Conservation (phyloP, 2,888 invertebrate species). For the Zootermopsis nevadensis region DNA sequence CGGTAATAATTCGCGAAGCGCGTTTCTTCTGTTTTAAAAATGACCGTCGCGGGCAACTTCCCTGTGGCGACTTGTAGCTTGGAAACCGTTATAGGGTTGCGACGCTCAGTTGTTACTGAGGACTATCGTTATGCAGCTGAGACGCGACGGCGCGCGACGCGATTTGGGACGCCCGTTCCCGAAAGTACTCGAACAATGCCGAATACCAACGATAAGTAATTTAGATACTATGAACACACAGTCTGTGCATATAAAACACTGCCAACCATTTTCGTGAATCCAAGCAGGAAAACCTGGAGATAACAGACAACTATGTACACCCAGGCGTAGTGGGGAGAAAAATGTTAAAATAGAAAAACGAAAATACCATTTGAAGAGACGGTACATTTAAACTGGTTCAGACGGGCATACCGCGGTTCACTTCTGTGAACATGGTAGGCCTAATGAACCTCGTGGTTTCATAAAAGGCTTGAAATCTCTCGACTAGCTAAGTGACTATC, state of each 20-base stretch:
- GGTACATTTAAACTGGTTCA: too few species aligned
- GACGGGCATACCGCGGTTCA: too few species aligned
- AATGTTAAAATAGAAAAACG: too few species aligned
- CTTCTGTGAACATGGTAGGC: too few species aligned
- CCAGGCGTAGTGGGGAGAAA: too few species aligned
- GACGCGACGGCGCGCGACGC: conserved; percentile 33
- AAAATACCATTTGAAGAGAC: too few species aligned
- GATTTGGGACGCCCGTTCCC: conserved; percentile 9
- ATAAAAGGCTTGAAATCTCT: too few species aligned
- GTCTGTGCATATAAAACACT: not conserved
- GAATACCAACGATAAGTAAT: not conserved
- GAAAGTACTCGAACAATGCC: not conserved
- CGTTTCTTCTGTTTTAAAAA: not conserved
- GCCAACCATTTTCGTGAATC: too few species aligned
- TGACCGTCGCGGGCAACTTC: not conserved
- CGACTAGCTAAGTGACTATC: too few species aligned
- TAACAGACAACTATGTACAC: too few species aligned
- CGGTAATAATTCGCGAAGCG: not conserved
- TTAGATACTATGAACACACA: not conserved
- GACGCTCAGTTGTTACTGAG: not conserved
- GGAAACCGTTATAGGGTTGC: not conserved
- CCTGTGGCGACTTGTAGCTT: not conserved
- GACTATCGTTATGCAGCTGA: not conserved
- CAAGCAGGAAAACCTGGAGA: too few species aligned
- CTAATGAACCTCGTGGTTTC: too few species aligned